Evolutionary conservation across 2,888 invertebrate genomes (phyloP).

Genomic region (Ptychoptera albimana): DNA sequence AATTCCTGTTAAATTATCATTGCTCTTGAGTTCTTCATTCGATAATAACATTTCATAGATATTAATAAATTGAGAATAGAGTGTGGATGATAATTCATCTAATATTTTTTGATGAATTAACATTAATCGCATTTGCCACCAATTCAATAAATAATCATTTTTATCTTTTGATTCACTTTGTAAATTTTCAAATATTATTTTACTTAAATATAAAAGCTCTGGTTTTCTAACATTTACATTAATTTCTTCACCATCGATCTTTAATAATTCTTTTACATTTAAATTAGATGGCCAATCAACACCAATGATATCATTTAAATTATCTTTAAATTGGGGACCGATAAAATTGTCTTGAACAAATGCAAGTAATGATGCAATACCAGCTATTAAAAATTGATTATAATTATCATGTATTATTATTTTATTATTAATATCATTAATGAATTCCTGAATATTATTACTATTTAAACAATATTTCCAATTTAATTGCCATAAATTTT

Average conservation of each 20-base stretch:
- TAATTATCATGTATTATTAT: constrained; percentile 10
- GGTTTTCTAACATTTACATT: constrained; percentile 45
- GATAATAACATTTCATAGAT: constrained; percentile 13
- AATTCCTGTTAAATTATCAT: constrained; percentile 28
- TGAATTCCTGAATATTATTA: too few species aligned
- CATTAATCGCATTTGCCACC: constrained; percentile 61
- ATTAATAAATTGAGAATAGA: constrained; percentile 33
- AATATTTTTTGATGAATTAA: constrained; percentile 59
- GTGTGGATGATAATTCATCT: constrained; percentile 54
- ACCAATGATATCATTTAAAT: constrained; percentile 30
- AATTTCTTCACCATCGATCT: constrained; percentile 49
- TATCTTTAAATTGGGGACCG: constrained; percentile 41
- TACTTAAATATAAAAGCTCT: constrained; percentile 27
- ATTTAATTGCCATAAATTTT: too few species aligned
- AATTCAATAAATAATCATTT: constrained; percentile 16
- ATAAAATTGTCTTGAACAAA: constrained; percentile 76
- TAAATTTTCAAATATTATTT: constrained; percentile 27
- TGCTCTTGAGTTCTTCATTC: constrained; percentile 20
- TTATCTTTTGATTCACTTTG: constrained; percentile 20
- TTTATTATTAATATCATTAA: constrained; percentile 19
- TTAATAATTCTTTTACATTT: constrained; percentile 28
- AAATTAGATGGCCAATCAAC: constrained; percentile 30
- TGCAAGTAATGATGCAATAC: constrained; percentile 46
- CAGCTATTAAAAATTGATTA: constrained; percentile 36
- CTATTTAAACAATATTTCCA: too few species aligned